phyloP scores from a whole-genome alignment of 2,797 vertebrate genomes.

The Bradypus variegatus region DNA sequence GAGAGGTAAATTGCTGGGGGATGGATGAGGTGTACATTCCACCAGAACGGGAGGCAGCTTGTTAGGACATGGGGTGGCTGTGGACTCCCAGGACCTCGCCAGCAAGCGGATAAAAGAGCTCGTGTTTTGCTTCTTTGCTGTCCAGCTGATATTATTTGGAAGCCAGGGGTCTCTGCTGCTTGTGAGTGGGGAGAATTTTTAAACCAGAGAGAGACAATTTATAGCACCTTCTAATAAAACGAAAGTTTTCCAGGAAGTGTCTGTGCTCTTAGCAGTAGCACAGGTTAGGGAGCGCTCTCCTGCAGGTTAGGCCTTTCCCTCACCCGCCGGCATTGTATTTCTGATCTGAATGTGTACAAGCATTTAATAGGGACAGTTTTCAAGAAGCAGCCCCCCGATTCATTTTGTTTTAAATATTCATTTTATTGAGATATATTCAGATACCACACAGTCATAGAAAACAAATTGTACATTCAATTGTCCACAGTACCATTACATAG shows the following conservation, averaged over 20 bases:
- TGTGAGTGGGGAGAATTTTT: background rate
- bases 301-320: background rate
- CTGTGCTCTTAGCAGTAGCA: background rate
- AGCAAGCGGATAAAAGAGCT: background rate
- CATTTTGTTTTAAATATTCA: too few relatives aligned
- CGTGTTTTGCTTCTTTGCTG: background rate
- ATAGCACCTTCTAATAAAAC: background rate
- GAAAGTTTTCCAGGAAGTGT: background rate
- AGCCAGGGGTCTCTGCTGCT: background rate
- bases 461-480: too few relatives aligned
- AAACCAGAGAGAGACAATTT: background rate
- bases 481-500: too few relatives aligned
- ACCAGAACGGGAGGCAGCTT: rapidly evolving
- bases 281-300: background rate
- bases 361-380: background rate
- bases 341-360: background rate
- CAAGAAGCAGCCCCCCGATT: background rate
- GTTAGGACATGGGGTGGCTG: background rate
- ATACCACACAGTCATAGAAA: too few relatives aligned
- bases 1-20: background rate
- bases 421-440: too few relatives aligned
- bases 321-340: background rate
- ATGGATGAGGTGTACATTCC: background rate
- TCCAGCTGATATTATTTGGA: background rate
- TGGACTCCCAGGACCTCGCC: background rate